A percentile compares a stretch with the other conserved stretches of the same genome.
phyloP scores from a whole-genome alignment of 2,888 invertebrate species.

The Piscicola geometra region DNA sequence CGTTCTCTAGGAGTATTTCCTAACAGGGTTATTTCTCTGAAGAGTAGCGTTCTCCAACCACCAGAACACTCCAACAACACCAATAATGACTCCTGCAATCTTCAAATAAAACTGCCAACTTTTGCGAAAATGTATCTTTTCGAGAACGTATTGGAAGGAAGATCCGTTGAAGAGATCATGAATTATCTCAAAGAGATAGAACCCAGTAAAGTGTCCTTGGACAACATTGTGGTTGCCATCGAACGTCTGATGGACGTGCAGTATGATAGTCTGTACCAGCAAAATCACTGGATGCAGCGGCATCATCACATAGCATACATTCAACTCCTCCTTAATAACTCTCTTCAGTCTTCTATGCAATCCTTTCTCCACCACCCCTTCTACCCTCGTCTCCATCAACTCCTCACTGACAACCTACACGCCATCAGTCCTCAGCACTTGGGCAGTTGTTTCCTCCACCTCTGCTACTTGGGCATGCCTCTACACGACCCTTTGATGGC shows the following conservation, averaged over 20 bases:
- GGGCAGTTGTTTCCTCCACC: not conserved
- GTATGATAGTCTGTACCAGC: slow-evolving; percentile 5
- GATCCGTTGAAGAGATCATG: slow-evolving; percentile 2
- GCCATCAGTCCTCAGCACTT: slow-evolving; percentile 20
- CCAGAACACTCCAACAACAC: too few species aligned
- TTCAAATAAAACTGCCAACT: too few species aligned
- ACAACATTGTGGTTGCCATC: slow-evolving; percentile 3
- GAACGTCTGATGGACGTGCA: slow-evolving; percentile 14
- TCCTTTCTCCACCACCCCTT: slow-evolving; percentile 32
- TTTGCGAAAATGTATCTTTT: too few species aligned
- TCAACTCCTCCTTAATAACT: slow-evolving; percentile 33
- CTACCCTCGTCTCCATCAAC: slow-evolving; percentile 16
- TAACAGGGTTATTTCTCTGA: too few species aligned
- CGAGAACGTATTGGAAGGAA: not conserved
- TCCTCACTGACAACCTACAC: not conserved
- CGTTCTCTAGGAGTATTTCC: too few species aligned
- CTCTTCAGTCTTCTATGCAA: slow-evolving; percentile 15
- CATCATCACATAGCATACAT: slow-evolving; percentile 38
- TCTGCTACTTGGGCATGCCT: slow-evolving; percentile 28
- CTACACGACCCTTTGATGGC: slow-evolving; percentile 24
- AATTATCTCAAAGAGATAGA: slow-evolving; percentile 2
- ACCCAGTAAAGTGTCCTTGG: not conserved
- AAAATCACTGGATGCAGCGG: slow-evolving; percentile 25
- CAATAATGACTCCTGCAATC: too few species aligned
- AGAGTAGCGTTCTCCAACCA: too few species aligned